A percentile compares a stretch with the other conserved stretches of the same genome.
Conservation (phyloP, 2,888 invertebrate species). For the Agrochola macilenta region DNA sequence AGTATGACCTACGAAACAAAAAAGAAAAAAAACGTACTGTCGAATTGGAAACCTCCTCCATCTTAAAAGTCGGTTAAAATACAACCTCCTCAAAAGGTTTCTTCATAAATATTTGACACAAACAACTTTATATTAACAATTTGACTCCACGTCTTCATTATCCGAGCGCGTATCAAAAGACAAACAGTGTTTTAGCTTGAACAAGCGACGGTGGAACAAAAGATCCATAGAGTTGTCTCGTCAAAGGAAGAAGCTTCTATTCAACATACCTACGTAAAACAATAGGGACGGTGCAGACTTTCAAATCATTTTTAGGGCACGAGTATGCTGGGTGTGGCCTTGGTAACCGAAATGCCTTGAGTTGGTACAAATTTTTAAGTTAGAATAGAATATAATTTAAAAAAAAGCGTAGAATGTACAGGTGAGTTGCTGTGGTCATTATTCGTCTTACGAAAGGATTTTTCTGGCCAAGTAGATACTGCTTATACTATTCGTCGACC, state of each 20-base stretch:
- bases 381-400: no score
- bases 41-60: no score
- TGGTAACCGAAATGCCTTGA: constrained; percentile 1
- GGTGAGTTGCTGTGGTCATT: not conserved
- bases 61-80: not conserved
- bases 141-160: constrained; percentile 48
- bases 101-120: constrained; percentile 24
- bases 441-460: not conserved
- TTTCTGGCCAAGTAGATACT: not conserved
- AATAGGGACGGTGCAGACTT: constrained; percentile 43
- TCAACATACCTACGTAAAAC: constrained; percentile 48
- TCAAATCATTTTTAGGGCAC: constrained; percentile 51
- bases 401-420: no score
- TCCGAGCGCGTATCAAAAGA: constrained; percentile 62
- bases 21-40: no score
- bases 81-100: not conserved
- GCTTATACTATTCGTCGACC: not conserved
- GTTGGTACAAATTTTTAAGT: not conserved
- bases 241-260: constrained; percentile 61
- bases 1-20: no score
- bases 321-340: constrained; percentile 16
- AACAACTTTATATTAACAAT: constrained; percentile 44
- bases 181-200: constrained; percentile 65
- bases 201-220: constrained; percentile 61
- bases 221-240: constrained; percentile 60